These are phyloP conservation scores for Acipenser ruthenus DNA, from an alignment of 2,797 vertebrate genomes.

Conservation along the genomic window DNA sequence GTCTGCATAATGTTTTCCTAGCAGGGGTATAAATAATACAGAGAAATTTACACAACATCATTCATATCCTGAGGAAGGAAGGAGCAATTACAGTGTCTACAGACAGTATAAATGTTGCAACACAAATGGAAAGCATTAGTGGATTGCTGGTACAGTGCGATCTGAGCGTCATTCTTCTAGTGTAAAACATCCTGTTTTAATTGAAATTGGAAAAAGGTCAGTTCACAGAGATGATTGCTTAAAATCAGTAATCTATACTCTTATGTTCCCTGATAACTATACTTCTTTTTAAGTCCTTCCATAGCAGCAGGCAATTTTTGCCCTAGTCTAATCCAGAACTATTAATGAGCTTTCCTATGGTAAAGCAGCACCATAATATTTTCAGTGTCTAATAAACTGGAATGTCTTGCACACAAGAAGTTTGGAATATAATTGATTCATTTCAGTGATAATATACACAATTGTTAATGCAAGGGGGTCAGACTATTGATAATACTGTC, in stretches of 20 bases:
- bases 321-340: no score
- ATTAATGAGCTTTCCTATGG: no score
- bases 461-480: no score
- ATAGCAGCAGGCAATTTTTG: no score
- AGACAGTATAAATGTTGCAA: background rate
- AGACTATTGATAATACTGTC: no score
- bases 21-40: background rate
- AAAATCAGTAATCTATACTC: background rate
- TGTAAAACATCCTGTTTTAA: background rate
- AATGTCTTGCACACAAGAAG: no score
- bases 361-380: no score
- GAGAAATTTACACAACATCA: slow-evolving; percentile 3
- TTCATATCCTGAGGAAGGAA: slow-evolving; percentile 9
- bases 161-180: background rate
- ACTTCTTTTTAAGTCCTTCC: no score
- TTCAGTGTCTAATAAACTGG: no score
- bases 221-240: background rate
- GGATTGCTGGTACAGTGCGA: background rate
- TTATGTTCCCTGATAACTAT: no score
- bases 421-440: no score
- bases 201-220: background rate
- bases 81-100: background rate
- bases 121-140: slow-evolving; percentile 3
- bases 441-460: no score
- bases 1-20: background rate